These are phyloP conservation scores for Pammene aurita DNA, from an alignment of 2,888 invertebrate species.

Conservation along the genomic window DNA sequence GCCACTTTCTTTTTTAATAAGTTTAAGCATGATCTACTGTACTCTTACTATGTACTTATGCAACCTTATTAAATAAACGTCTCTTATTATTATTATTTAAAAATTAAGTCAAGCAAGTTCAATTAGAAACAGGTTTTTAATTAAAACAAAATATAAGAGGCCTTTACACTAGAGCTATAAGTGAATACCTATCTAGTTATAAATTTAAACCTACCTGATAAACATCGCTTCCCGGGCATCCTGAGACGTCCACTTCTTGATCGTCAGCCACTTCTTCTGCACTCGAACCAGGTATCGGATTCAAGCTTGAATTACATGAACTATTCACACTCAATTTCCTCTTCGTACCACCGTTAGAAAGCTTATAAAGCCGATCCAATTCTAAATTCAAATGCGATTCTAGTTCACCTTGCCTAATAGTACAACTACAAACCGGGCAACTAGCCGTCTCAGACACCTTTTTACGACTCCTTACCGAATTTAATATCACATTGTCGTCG, in stretches of 20 bases:
- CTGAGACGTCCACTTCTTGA: constrained; percentile 68
- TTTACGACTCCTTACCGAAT: constrained; percentile 82
- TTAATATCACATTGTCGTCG: constrained; percentile 75
- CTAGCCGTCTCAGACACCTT: constrained; percentile 87
- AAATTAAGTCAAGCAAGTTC: too few species aligned
- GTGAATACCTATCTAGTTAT: not conserved
- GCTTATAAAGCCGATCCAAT: constrained; percentile 79
- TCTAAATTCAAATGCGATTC: constrained; percentile 92
- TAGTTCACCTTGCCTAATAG: constrained; percentile 91
- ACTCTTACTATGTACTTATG: too few species aligned
- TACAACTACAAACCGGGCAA: constrained; percentile 95
- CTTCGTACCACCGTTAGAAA: constrained; percentile 64
- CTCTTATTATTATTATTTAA: too few species aligned
- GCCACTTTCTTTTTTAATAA: too few species aligned
- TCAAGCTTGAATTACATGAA: constrained; percentile 50
- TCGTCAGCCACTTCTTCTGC: constrained; percentile 60
- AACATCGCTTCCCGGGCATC: constrained; percentile 74
- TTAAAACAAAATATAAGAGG: too few species aligned
- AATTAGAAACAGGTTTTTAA: too few species aligned
- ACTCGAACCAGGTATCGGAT: constrained; percentile 63
- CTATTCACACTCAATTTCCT: constrained; percentile 68
- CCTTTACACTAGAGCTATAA: too few species aligned
- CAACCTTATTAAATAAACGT: too few species aligned
- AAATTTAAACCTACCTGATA: constrained; percentile 64
- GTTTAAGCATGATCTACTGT: too few species aligned